Conservation (phyloP, 2,797 vertebrate genomes). For the Melanotaenia nigrans region DNA sequence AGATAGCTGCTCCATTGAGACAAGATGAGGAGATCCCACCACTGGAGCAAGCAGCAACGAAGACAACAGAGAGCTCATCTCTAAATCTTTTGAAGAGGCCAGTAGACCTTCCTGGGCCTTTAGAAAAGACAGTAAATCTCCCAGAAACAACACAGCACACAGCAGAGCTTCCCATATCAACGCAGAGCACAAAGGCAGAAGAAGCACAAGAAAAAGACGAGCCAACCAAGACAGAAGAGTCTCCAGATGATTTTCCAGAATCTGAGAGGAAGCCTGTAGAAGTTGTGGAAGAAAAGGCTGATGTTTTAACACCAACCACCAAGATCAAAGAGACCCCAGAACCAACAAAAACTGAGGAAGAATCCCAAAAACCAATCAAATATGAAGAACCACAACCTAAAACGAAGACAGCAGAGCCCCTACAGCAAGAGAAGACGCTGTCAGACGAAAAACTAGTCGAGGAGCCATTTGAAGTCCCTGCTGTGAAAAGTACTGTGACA, state of each 20-base stretch:
- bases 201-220: constrained; percentile 5
- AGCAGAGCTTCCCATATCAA: constrained; percentile 22
- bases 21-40: constrained; percentile 43
- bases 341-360: constrained; percentile 3
- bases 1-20: constrained; percentile 53
- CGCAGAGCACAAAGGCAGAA: constrained; percentile 24
- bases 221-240: constrained; percentile 18
- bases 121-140: constrained; percentile 36
- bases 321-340: constrained; percentile 30
- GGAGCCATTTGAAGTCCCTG: constrained; percentile 25
- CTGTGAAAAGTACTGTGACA: constrained; percentile 36
- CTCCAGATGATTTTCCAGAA: constrained; percentile 18
- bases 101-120: constrained; percentile 50
- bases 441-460: constrained; percentile 43
- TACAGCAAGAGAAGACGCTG: constrained; percentile 31
- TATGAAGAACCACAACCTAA: constrained; percentile 43
- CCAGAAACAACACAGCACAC: constrained; percentile 22
- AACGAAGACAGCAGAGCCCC: constrained; percentile 25
- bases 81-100: constrained; percentile 33
- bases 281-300: not conserved
- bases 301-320: constrained; percentile 17
- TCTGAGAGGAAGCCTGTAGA: not conserved
- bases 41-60: constrained; percentile 31
- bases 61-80: constrained; percentile 24
- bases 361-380: constrained; percentile 18